Evolutionary conservation across 2,113 vertebrate species (phyloP).

Genomic region (Perca schrenkii): DNA sequence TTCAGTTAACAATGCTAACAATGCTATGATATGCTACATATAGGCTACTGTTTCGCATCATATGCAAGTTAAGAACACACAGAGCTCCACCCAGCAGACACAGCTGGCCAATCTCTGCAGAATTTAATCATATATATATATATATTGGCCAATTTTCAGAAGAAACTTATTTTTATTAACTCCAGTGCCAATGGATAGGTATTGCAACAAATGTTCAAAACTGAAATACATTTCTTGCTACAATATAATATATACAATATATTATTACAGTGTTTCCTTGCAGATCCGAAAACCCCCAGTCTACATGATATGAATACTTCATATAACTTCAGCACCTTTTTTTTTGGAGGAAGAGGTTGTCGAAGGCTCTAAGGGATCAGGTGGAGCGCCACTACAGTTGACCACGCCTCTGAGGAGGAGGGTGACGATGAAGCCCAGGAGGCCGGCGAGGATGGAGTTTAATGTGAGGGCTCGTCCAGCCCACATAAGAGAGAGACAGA

Average conservation of each 20-base stretch:
- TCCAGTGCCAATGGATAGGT: background rate
- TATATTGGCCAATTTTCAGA: background rate
- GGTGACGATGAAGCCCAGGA: conserved; percentile 48
- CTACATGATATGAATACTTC: background rate
- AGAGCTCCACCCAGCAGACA: conserved; percentile 48
- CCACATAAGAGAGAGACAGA: conserved; percentile 31
- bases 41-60: no score
- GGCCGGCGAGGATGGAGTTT: conserved; percentile 37
- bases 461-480: conserved; percentile 50
- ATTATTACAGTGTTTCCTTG: background rate
- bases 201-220: no score
- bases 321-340: conserved; percentile 36
- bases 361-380: background rate
- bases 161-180: background rate
- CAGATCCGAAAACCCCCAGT: background rate
- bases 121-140: no score
- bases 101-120: background rate
- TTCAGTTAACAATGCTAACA: no score
- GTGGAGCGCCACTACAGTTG: conserved; percentile 33
- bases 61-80: background rate
- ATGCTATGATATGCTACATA: no score
- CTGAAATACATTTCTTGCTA: background rate
- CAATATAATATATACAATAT: background rate
- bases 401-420: conserved; percentile 29
- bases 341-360: conserved; percentile 1